These are phyloP conservation scores for Ptilodon capucinus DNA, from an alignment of 2,888 invertebrate species.

Conservation along the genomic window DNA sequence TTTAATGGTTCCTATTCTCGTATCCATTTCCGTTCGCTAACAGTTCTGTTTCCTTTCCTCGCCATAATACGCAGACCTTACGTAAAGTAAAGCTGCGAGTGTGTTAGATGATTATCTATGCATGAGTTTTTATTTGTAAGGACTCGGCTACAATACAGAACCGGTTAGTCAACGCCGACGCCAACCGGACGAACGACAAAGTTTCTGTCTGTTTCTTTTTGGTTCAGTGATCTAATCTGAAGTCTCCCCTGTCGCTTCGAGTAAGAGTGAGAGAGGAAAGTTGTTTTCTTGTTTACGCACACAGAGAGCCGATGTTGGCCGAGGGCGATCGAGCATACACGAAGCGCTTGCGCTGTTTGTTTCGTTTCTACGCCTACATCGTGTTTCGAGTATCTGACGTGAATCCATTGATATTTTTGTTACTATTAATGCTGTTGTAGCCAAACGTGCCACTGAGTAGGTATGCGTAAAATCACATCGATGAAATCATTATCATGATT, in stretches of 20 bases:
- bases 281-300: slow-evolving; percentile 43
- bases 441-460: background rate
- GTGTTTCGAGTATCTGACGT: slow-evolving; percentile 53
- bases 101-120: slow-evolving; percentile 66
- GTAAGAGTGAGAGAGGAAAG: slow-evolving; percentile 51
- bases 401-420: slow-evolving; percentile 68
- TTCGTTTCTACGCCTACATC: slow-evolving; percentile 44
- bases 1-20: slow-evolving; percentile 48
- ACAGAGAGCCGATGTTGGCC: slow-evolving; percentile 46
- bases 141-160: slow-evolving; percentile 65
- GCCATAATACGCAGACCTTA: slow-evolving; percentile 46
- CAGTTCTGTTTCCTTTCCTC: slow-evolving; percentile 72
- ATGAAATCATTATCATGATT: background rate
- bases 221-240: slow-evolving; percentile 74
- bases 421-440: slow-evolving; percentile 3
- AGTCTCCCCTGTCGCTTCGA: slow-evolving; percentile 44
- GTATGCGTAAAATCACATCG: background rate
- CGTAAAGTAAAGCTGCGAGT: slow-evolving; percentile 52
- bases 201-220: slow-evolving; percentile 75
- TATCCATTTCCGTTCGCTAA: slow-evolving; percentile 74
- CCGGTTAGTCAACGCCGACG: slow-evolving; percentile 61
- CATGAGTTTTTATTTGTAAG: slow-evolving; percentile 69
- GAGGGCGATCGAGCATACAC: slow-evolving; percentile 51
- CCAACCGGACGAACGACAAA: slow-evolving; percentile 60
- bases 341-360: slow-evolving; percentile 61